Conservation (phyloP, 2,888 invertebrate species). For the Spilarctia lutea region DNA sequence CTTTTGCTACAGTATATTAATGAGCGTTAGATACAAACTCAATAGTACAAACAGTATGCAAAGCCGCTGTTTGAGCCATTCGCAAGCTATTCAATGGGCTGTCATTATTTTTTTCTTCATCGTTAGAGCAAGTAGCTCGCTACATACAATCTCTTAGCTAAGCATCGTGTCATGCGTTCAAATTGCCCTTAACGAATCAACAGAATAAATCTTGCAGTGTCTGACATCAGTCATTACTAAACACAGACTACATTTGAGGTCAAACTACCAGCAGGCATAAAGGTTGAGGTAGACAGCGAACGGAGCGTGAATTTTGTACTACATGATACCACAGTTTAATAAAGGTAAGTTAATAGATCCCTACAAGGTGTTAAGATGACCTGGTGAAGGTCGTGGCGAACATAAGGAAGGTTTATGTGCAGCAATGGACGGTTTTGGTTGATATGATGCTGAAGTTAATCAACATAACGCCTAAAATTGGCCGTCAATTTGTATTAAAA, state of each 20-base stretch:
- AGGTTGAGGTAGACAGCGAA: not conserved
- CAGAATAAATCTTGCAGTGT: slow-evolving; percentile 2
- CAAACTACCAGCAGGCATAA: not conserved
- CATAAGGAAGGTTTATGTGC: too few relatives aligned
- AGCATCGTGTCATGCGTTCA: slow-evolving; percentile 1
- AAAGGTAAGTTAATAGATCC: too few relatives aligned
- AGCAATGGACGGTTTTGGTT: too few relatives aligned
- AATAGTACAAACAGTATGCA: too few relatives aligned
- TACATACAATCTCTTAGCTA: not conserved
- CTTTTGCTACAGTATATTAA: not conserved
- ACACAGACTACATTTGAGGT: not conserved
- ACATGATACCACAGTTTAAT: too few relatives aligned
- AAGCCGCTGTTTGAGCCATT: too few relatives aligned
- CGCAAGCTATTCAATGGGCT: too few relatives aligned
- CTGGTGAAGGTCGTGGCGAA: too few relatives aligned
- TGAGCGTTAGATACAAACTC: not conserved
- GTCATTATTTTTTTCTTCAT: not conserved
- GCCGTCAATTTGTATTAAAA: too few relatives aligned
- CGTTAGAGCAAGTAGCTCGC: not conserved
- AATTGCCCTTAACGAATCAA: slow-evolving; percentile 2
- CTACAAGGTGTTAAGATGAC: too few relatives aligned
- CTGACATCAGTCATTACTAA: not conserved
- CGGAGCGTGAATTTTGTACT: not conserved
- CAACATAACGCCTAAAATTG: too few relatives aligned
- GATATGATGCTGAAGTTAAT: too few relatives aligned